These are phyloP conservation scores for Phalacrocorax aristotelis DNA, from an alignment of 2,113 vertebrate genomes.

Conservation along the genomic window DNA sequence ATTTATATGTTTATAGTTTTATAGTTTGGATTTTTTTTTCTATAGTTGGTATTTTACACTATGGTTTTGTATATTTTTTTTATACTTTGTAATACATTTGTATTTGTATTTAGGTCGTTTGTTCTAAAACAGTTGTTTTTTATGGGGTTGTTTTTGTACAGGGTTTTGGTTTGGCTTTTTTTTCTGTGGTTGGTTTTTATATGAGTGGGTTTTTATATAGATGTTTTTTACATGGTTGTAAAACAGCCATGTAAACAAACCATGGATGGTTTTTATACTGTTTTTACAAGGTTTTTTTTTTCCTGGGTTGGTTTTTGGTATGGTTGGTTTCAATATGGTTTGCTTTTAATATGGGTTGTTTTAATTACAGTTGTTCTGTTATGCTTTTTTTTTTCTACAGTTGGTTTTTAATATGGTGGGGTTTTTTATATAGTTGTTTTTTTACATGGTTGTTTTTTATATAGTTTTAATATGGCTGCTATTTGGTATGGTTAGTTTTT, in stretches of 20 bases:
- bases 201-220: neutral
- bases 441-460: neutral
- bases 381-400: accelerated
- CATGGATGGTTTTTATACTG: neutral
- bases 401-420: neutral
- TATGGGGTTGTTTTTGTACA: neutral
- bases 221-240: no score
- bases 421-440: neutral
- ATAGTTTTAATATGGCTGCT: neutral
- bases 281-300: neutral
- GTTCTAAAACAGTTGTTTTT: neutral
- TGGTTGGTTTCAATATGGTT: neutral
- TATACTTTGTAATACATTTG: neutral
- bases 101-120: no score
- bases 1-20: neutral
- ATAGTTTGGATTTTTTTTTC: neutral
- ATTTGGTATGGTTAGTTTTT: neutral
- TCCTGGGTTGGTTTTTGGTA: neutral
- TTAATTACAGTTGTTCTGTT: neutral
- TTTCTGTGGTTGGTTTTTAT: neutral
- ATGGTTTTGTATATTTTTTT: neutral
- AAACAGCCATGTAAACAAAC: no score
- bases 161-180: no score
- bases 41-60: neutral
- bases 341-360: neutral